Base-by-base conservation (phyloP, 2,888 invertebrate species). In the Crepidodera aurea region DNA sequence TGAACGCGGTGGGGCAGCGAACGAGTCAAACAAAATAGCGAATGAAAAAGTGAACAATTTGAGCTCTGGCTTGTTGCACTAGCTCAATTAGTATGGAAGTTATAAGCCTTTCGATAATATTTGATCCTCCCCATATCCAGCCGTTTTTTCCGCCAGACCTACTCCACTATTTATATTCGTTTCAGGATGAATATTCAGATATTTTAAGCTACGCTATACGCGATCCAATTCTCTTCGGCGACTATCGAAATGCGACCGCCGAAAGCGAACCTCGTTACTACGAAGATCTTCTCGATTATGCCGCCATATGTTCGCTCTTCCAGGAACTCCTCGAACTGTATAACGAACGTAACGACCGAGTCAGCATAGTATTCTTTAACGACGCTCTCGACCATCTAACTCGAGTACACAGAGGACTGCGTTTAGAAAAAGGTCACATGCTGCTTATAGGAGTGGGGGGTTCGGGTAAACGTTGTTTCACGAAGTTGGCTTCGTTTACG, bases 341-440 rank as follows among this genome's bases (percentile, higher is more conserved):
- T 80, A 92, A 92, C 76, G 94, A 94, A 70, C 86, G 86, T 18
- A 83, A 87, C 51, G 84, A 84, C 62, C 89, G 90, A 75, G 84
- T 96, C 82, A 89, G 88, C 18, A 84, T 96, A 67, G 94, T 96
- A 0, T 83, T 96, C 18, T 96, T 96, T 77, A 93, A 96, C 75
- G 95, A 96, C 77, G 96, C 94, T 39, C 81, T 96, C 51, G 95
- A 96, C 76, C 96, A 97, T 79, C 78, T 96, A 74, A 96, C 94
- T 0, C 85, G 96, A 44, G 87, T 94, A 8, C 95, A 96, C 72
- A 88, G 96, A 16, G 90, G 90, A 0, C 82, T 96, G 63, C 86
- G 96, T 66, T 89, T 94, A 88, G 87, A 91, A 75, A 83, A 90
- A 66, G 95, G 95, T 0, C 93, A 96, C 77, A 88, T 90, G 3